Evolutionary conservation across 1,140 invertebrate genomes (phyloP), one percentile per base, ranked within the genome.

Genomic region (Bombus sibiricus): DNA sequence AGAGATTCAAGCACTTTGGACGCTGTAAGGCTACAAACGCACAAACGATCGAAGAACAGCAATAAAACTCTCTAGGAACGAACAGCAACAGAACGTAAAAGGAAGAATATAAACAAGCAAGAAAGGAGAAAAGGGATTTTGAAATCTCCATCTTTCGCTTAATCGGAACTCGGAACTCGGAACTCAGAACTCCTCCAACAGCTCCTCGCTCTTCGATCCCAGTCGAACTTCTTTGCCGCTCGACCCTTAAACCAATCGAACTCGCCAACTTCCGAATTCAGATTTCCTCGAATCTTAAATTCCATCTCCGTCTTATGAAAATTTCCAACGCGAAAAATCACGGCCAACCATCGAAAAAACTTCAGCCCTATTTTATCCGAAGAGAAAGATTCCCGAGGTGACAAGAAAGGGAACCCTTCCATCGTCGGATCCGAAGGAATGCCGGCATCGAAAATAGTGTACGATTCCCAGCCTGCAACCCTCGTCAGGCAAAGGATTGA

Each of bases 401-500:
- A 69, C 69, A 28, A 39, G 39, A 72, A 72, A 8, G 39, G 28
- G 10, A 28, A 15, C 15, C 41, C 10, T 41, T 71, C 69, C 25
- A 43, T 72, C 25, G 12, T 6, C 10, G 13, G 13, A 43, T 32
- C 28, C 41, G 37, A n/a, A 5, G 41, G 18, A 73, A 34, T 47
- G 6, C 71, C 39, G 39, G 28, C 83, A 80, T 89, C 68, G 88
- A 86, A 91, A 75, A 80, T 89, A 79, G 77, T 84, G 83, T 77
- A 76, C 77, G 82, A 34, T 87, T 66, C 13, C 84, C 73, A 37
- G 5, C 18, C 43, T 62, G 59, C 22, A 68, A 37, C 53, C 72
- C 82, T 77, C 83, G 74, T 81, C 75, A 69, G 64, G 66, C 76
- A 41, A 59, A 79, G 76, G 83, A 85, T 84, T 62, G 53, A 59